phyloP scores from a whole-genome alignment of 2,113 vertebrate genomes.

The Siniperca knerii region DNA sequence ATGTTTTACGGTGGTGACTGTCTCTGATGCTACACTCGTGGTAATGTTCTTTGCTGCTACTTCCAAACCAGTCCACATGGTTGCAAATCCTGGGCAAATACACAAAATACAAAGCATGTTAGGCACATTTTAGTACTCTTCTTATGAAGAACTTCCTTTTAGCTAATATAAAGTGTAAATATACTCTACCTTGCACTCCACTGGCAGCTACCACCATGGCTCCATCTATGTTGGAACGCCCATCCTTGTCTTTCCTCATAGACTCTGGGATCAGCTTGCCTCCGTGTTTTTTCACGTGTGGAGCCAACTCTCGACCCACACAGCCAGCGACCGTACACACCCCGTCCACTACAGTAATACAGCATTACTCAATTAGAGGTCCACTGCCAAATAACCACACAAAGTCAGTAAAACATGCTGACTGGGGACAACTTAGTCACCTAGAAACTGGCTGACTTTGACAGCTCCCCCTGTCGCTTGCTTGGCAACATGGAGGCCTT shows the following conservation, averaged over 20 bases:
- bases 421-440: slow-evolving; percentile 78
- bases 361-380: slow-evolving; percentile 39
- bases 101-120: not conserved
- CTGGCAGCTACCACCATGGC: slow-evolving; percentile 97
- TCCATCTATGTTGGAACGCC: slow-evolving; percentile 93
- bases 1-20: slow-evolving; percentile 92
- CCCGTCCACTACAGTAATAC: slow-evolving; percentile 89
- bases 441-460: slow-evolving; percentile 97
- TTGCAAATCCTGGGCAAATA: slow-evolving; percentile 90
- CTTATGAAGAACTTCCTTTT: not conserved
- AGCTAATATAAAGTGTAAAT: not conserved
- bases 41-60: slow-evolving; percentile 93
- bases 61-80: slow-evolving; percentile 97
- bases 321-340: slow-evolving; percentile 91
- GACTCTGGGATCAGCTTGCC: slow-evolving; percentile 97
- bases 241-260: slow-evolving; percentile 94
- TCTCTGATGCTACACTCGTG: slow-evolving; percentile 93
- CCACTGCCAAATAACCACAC: slow-evolving; percentile 20
- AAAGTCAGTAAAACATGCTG: slow-evolving; percentile 32
- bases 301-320: slow-evolving; percentile 93
- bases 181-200: slow-evolving; percentile 91
- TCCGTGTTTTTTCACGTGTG: slow-evolving; percentile 96
- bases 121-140: not conserved
- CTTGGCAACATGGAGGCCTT: slow-evolving; percentile 93
- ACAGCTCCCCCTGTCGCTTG: slow-evolving; percentile 96